A percentile compares a stretch with the other conserved stretches of the same genome.
Conservation (phyloP, 2,113 vertebrate species). For the Hyperoodon ampullatus region DNA sequence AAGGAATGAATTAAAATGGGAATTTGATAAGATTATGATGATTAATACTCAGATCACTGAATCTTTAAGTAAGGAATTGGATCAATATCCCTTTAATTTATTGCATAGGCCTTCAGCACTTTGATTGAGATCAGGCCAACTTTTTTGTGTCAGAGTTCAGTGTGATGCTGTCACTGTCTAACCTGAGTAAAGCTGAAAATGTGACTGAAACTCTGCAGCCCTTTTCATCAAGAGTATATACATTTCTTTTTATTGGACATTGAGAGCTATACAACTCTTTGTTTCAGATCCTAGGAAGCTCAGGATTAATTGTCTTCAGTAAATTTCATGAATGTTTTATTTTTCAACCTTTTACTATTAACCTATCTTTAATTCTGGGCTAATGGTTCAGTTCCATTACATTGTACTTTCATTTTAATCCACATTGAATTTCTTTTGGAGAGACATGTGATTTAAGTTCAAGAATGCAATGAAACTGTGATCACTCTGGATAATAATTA, state of each 20-base stretch:
- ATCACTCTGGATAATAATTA: background rate
- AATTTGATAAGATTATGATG: background rate
- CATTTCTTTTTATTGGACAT: background rate
- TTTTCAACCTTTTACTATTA: background rate
- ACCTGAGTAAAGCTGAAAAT: background rate
- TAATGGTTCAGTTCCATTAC: background rate
- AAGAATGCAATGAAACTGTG: background rate
- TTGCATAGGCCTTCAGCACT: background rate
- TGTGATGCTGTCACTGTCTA: background rate
- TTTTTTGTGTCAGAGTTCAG: background rate
- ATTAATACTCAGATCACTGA: background rate
- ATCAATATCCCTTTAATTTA: background rate
- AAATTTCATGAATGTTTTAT: background rate
- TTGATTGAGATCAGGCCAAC: background rate
- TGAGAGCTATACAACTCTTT: background rate
- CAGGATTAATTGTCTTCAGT: background rate
- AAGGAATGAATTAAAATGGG: background rate
- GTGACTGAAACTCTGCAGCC: background rate
- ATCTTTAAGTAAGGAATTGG: background rate
- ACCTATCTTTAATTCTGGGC: background rate
- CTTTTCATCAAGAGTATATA: background rate
- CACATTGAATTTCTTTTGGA: background rate
- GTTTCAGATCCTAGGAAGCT: background rate
- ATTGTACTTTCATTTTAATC: constrained; percentile 23
- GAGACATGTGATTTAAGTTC: background rate